Evolutionary conservation across 2,113 vertebrate genomes (phyloP).

Genomic region (Aleadryas rufinucha): DNA sequence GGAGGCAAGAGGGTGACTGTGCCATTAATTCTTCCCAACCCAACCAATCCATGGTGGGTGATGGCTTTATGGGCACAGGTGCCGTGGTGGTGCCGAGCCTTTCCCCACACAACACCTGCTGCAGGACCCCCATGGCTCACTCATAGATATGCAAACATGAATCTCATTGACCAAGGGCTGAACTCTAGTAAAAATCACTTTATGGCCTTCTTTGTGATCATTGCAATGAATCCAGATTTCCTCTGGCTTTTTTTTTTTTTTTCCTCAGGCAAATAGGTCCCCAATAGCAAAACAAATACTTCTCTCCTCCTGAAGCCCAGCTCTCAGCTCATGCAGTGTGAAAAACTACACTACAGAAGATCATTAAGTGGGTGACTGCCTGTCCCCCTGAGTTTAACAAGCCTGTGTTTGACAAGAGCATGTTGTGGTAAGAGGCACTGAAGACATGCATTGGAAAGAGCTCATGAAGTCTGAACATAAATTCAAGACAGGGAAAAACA

Average conservation of each 20-base stretch:
- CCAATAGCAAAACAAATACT: not conserved
- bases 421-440: not conserved
- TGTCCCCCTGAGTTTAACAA: not conserved
- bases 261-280: not conserved
- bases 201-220: conserved; percentile 11
- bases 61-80: conserved; percentile 13
- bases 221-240: not conserved
- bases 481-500: not conserved
- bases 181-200: conserved; percentile 53
- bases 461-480: not conserved
- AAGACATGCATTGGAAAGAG: not conserved
- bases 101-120: conserved; percentile 32
- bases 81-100: not conserved
- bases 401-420: not conserved
- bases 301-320: not conserved
- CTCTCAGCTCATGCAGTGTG: not conserved
- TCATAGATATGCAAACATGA: conserved; percentile 6
- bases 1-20: not conserved
- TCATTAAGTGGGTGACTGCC: not conserved
- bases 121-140: not conserved
- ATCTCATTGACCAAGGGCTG: conserved; percentile 52
- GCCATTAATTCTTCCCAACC: not conserved
- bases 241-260: not conserved
- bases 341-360: not conserved
- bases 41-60: not conserved